Conservation (phyloP, 2,797 vertebrate species). For the Cirrhinus mrigala region DNA sequence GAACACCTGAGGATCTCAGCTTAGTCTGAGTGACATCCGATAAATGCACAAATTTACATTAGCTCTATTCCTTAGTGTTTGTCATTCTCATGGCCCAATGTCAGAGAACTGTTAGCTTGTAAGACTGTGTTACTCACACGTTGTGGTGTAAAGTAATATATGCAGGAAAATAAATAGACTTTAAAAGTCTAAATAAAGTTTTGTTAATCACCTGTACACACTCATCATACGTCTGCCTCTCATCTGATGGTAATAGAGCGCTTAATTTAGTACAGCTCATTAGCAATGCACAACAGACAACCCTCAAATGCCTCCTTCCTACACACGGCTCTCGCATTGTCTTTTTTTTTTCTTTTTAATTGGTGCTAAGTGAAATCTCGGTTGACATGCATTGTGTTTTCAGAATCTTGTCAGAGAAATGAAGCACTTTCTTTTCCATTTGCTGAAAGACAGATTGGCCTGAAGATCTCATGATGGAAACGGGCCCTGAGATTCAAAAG, state of each 20-base stretch:
- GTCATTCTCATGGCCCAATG: conserved; percentile 8
- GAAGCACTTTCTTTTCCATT: conserved; percentile 2
- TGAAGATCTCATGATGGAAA: conserved; percentile 12
- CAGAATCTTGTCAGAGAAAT: conserved; percentile 14
- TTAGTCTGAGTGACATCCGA: conserved; percentile 41
- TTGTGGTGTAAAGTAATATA: conserved; percentile 13
- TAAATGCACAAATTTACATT: conserved; percentile 24
- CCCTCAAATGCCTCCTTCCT: conserved; percentile 21
- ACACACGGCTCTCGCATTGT: conserved; percentile 31
- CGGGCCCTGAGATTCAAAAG: conserved; percentile 1
- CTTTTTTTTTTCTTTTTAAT: conserved; percentile 28
- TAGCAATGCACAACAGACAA: conserved; percentile 19
- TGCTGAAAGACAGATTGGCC: conserved; percentile 35
- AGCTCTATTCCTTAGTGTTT: neutral
- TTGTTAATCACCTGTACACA: conserved; percentile 3
- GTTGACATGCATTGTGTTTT: conserved; percentile 24
- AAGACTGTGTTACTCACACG: neutral
- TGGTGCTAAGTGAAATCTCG: conserved; percentile 44
- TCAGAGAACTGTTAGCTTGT: conserved; percentile 6
- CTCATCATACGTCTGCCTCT: neutral
- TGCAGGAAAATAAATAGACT: neutral
- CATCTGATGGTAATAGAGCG: neutral
- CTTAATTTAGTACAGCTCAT: conserved; percentile 24
- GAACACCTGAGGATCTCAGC: conserved; percentile 27
- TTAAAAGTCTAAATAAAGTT: conserved; percentile 15